Evolutionary conservation across 2,113 vertebrate genomes (phyloP), one percentile per base, ranked within the genome.

Genomic region (Piaya cayana): DNA sequence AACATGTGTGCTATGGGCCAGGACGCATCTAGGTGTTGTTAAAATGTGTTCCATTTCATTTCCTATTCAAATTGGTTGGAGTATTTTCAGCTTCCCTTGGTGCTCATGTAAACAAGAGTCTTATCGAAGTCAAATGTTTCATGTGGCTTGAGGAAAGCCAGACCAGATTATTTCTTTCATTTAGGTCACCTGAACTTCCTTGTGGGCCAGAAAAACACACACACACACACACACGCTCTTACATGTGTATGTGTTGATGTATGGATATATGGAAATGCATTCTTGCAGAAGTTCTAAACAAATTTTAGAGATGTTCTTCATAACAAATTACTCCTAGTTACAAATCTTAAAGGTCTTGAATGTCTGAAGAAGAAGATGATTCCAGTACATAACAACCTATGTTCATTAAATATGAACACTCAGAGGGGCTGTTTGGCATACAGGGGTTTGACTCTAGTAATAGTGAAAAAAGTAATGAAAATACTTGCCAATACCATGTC

Each of bases 211-310:
- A 76, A 72, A 36, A 39, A 30, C 37, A 52, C 37, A 65, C 8
- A 6, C 15, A 15, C 19, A 42, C 15, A 12, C 1, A 1, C 19
- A 12, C 1, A 1, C 19, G 50, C 9, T 5, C 20, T 52, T 80
- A 12, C 1, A 20, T 53, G 6, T 53, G 14, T 32, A 27, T 23
- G 20, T 42, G n/a, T 29, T 30, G 19, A 22, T 71, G 25, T 11
- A 39, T 37, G 30, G 34, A 13, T 72, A 39, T 58, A 53, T 15
- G 9, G 62, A 52, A 52, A 9, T 32, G 19, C 26, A 88, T 80
- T 72, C 30, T n/a, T 53, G 42, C 25, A 70, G 39, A 58, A 63
- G 42, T 45, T 70, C 32, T 62, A 37, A 82, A 16, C 76, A 92
- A 4, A 79, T 82, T 79, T 72, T 76, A 7, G 72, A 74, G 37